phyloP scores from a whole-genome alignment of 2,113 vertebrate species.

The Leptobrachium ailaonicum region DNA sequence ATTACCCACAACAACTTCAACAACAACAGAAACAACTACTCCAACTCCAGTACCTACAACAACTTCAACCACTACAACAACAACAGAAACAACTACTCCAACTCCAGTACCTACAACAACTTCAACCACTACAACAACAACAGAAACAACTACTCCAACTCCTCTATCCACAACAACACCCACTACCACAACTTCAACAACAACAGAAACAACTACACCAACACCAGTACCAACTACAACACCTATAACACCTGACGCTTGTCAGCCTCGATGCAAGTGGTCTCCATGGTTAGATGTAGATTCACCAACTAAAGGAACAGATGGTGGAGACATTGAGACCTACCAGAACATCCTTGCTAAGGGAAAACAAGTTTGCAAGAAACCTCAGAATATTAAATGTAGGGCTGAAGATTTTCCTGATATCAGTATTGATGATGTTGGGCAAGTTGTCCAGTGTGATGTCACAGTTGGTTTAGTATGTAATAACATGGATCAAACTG shows the following conservation, averaged over 20 bases:
- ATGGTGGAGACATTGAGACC: not conserved
- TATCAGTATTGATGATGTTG: conserved; percentile 41
- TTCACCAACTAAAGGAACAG: not conserved
- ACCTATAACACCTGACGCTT: fast-evolving
- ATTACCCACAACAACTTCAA: fast-evolving
- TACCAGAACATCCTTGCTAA: not conserved
- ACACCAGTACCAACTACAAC: conserved; percentile 7
- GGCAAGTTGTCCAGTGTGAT: conserved; percentile 61
- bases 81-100: too few relatives aligned
- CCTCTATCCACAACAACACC: not conserved
- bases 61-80: too few relatives aligned
- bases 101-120: too few relatives aligned
- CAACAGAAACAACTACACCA: fast-evolving
- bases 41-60: too few relatives aligned
- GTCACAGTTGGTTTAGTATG: conserved; percentile 58
- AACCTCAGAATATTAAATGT: conserved; percentile 62
- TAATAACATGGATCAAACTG: conserved; percentile 60
- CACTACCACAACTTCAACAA: not conserved
- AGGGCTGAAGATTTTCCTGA: conserved; percentile 55
- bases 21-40: not conserved
- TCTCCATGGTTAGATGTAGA: conserved; percentile 22
- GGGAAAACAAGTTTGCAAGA: conserved; percentile 36
- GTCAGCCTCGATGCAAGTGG: conserved; percentile 27
- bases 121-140: too few relatives aligned
- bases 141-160: too few relatives aligned